phyloP scores from a whole-genome alignment of 2,113 vertebrate genomes.

The Lathamus discolor region DNA sequence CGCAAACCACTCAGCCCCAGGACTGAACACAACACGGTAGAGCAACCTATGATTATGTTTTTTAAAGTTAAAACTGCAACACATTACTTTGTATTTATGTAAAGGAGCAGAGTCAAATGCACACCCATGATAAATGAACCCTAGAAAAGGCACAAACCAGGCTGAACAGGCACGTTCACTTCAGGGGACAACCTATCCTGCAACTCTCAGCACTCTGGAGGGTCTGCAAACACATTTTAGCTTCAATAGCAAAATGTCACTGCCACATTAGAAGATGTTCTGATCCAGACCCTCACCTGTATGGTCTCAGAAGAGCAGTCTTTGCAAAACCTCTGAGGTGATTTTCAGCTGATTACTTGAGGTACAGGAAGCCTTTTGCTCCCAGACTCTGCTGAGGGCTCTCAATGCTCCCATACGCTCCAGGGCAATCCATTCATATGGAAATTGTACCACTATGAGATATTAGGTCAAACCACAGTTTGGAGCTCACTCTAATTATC shows the following conservation, averaged over 20 bases:
- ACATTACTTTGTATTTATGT: not conserved
- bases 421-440: not conserved
- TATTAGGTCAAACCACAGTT: not conserved
- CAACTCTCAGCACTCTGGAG: not conserved
- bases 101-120: not conserved
- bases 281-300: too few relatives aligned
- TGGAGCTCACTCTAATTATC: constrained; percentile 34
- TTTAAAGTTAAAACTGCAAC: not conserved
- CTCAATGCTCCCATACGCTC: not conserved
- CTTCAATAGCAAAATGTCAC: rapidly evolving
- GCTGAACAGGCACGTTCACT: not conserved
- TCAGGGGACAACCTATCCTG: not conserved
- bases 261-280: not conserved
- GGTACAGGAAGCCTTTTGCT: not conserved
- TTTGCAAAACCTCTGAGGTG: not conserved
- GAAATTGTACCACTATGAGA: not conserved
- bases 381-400: not conserved
- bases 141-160: not conserved
- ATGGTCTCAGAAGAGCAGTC: not conserved
- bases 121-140: not conserved
- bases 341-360: not conserved
- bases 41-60: rapidly evolving
- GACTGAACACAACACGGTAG: not conserved
- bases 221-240: not conserved
- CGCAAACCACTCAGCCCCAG: not conserved